Evolutionary conservation across 2,113 vertebrate genomes (phyloP).

Genomic region (Alethe diademata): DNA sequence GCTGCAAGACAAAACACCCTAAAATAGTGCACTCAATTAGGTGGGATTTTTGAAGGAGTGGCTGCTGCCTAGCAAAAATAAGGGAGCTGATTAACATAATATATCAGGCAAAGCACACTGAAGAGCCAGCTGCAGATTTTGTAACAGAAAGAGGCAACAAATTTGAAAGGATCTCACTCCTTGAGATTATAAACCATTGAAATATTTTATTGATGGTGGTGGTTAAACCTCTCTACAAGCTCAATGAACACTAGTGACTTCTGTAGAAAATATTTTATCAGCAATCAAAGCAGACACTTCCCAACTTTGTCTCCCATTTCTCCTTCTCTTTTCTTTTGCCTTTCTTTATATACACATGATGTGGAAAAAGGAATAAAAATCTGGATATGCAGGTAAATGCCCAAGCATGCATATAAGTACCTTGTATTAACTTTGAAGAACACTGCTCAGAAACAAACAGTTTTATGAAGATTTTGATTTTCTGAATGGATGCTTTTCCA

Average conservation of each 20-base stretch:
- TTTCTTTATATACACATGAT: neutral
- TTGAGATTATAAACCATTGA: neutral
- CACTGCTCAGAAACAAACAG: neutral
- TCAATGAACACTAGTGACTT: neutral
- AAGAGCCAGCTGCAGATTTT: slow-evolving; percentile 51
- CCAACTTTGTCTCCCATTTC: neutral
- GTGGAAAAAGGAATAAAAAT: neutral
- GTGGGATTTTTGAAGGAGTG: slow-evolving; percentile 45
- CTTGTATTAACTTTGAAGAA: neutral
- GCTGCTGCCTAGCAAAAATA: slow-evolving; percentile 48
- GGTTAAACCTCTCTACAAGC: neutral
- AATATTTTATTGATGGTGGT: neutral
- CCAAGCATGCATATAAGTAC: neutral
- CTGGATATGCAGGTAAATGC: neutral
- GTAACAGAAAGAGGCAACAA: neutral
- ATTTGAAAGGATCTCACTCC: neutral
- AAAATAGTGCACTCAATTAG: slow-evolving; percentile 42
- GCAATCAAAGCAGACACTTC: neutral
- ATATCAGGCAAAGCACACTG: neutral
- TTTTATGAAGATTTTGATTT: neutral
- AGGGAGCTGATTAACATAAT: slow-evolving; percentile 45
- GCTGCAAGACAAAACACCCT: slow-evolving; percentile 63
- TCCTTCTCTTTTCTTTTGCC: neutral
- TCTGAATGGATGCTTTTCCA: neutral
- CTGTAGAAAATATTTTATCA: neutral